A percentile compares a stretch with the other conserved stretches of the same genome.
Conservation (phyloP, 2,888 invertebrate species). For the Formica aserva region DNA sequence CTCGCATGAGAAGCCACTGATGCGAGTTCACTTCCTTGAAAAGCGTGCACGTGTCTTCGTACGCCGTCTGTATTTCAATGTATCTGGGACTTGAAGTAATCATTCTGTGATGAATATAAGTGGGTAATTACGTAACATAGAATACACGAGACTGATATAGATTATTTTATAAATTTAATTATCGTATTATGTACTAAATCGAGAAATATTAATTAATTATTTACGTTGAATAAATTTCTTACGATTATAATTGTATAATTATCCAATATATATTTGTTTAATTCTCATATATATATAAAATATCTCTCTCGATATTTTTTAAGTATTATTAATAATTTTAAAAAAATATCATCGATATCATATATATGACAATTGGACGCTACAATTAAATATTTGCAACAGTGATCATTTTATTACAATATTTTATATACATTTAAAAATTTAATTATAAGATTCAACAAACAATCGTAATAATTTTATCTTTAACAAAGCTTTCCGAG, state of each 20-base stretch:
- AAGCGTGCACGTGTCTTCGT: constrained; percentile 10
- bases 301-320: too few species aligned
- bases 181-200: background rate
- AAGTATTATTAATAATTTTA: background rate
- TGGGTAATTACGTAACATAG: too few species aligned
- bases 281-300: background rate
- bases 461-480: background rate
- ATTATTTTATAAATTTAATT: constrained; percentile 10
- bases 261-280: background rate
- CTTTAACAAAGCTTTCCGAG: too few species aligned
- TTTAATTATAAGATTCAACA: background rate
- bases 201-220: background rate
- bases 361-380: background rate
- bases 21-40: constrained; percentile 33
- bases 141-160: background rate
- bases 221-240: background rate
- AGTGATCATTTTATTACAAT: background rate
- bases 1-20: constrained; percentile 52
- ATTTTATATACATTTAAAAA: background rate
- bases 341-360: background rate
- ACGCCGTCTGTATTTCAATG: background rate
- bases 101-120: background rate
- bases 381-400: background rate
- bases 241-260: background rate
- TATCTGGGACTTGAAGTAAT: background rate